Evolutionary conservation across 2,113 vertebrate species (phyloP), one percentile per base, ranked within the genome.

Genomic region (Aphyosemion australe): DNA sequence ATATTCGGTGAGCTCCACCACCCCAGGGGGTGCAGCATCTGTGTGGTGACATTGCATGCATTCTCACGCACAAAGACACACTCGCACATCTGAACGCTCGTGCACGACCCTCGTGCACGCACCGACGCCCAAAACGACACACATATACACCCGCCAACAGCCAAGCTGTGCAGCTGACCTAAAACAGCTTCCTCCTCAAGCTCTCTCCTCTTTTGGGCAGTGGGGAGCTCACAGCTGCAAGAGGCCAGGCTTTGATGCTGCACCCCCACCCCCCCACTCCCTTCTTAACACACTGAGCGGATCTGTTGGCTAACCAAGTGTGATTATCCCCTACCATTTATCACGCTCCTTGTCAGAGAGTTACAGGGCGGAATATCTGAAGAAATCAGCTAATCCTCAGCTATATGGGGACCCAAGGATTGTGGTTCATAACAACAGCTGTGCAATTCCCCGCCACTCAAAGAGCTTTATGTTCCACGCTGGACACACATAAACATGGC

Each of bases 271-370:
- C 64, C 80, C 70, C 39, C 55, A 3, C 32, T 2, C 31, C 37
- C 51, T 64, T 75, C 78, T 83, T 76, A 80, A 76, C 73, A 76
- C 80, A 82, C 75, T 80, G 84, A 79, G 84, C 79, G 53, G 86
- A 88, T 83, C 86, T 73, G 84, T 79, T 89, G 79, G 80, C 85
- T 86, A 84, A 90, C 84, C 88, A 89, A 89, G 86, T 88, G 89
- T 83, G 88, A 90, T 91, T 87, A 88, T 89, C 84, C 87, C 71
- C 66, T 41, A 74, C 68, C 85, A 77, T 83, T 88, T 88, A 88
- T 88, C 85, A 84, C 58, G 76, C 80, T 85, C 63, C 80, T 83
- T 80, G 84, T 87, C 88, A 84, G 81, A 84, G 87, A 81, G 85
- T 84, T 76, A 84, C 84, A 79, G 80, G 83, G 82, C 67, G 70